A percentile compares a stretch with the other conserved stretches of the same genome.
phyloP scores from a whole-genome alignment of 2,888 invertebrate genomes.

The Acleris cristana region DNA sequence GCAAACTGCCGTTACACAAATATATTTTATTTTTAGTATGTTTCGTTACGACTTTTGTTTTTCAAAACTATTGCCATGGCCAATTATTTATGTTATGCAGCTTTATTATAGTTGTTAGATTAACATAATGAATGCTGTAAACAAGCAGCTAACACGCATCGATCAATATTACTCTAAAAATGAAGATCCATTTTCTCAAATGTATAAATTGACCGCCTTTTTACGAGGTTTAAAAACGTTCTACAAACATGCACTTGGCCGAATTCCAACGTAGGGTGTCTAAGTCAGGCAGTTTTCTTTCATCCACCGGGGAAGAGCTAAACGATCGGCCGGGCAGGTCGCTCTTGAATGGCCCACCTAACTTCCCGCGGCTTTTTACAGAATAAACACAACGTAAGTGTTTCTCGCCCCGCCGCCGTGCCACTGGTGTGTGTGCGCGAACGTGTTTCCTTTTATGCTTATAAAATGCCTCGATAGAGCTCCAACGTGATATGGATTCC shows the following conservation, averaged over 20 bases:
- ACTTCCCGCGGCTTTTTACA: conserved; percentile 39
- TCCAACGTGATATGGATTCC: conserved; percentile 25
- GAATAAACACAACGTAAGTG: conserved; percentile 42
- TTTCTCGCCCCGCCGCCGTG: conserved; percentile 20
- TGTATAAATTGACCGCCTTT: too few relatives aligned
- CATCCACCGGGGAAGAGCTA: conserved; percentile 18
- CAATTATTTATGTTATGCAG: too few relatives aligned
- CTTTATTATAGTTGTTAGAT: too few relatives aligned
- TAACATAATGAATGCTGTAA: too few relatives aligned
- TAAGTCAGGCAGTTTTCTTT: conserved; percentile 19
- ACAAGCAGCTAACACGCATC: too few relatives aligned
- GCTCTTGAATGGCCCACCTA: conserved; percentile 24
- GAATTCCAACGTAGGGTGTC: conserved; percentile 17
- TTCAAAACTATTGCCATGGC: neutral
- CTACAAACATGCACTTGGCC: conserved; percentile 3
- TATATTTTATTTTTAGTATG: conserved; percentile 18
- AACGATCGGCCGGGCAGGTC: conserved; percentile 27
- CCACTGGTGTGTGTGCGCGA: neutral
- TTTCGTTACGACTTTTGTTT: conserved; percentile 3
- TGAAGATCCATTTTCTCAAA: too few relatives aligned
- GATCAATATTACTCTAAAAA: too few relatives aligned
- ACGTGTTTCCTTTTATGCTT: conserved; percentile 22
- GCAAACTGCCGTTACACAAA: conserved; percentile 14
- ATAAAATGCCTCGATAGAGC: conserved; percentile 21
- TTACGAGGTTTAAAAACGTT: neutral